Percentiles rank a stretch among this genome's conserved stretches.
Evolutionary conservation across 2,888 invertebrate genomes (phyloP).

Genomic region (Eristalis arbustorum): DNA sequence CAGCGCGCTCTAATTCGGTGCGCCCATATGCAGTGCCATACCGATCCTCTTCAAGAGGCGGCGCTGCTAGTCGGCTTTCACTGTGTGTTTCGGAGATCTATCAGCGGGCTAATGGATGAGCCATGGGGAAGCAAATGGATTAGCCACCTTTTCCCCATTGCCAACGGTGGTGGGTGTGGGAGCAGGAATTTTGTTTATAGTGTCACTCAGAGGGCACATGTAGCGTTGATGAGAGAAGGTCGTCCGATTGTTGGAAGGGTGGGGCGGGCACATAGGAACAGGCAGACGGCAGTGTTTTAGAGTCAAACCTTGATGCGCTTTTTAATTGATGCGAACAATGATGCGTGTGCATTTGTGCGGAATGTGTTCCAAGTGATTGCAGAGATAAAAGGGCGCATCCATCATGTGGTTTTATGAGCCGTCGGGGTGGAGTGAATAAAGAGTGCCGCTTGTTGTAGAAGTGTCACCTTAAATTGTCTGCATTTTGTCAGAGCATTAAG

Average conservation of each 20-base stretch:
- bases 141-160: slow-evolving; percentile 44
- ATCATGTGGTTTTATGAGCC: slow-evolving; percentile 57
- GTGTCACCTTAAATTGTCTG: slow-evolving; percentile 58
- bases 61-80: slow-evolving; percentile 11
- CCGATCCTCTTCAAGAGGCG: slow-evolving; percentile 52
- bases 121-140: slow-evolving; percentile 52
- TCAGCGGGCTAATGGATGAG: slow-evolving; percentile 60
- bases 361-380: slow-evolving; percentile 62
- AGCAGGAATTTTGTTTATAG: slow-evolving; percentile 55
- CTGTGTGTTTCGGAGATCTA: slow-evolving; percentile 22
- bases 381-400: slow-evolving; percentile 66
- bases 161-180: background rate
- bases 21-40: slow-evolving; percentile 5
- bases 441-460: slow-evolving; percentile 46
- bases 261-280: slow-evolving; percentile 10
- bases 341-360: slow-evolving; percentile 57
- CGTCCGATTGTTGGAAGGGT: background rate
- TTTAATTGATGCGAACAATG: slow-evolving; percentile 63
- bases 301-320: slow-evolving; percentile 52
- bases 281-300: slow-evolving; percentile 9
- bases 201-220: slow-evolving; percentile 61
- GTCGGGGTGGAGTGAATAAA: slow-evolving; percentile 4
- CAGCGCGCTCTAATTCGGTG: slow-evolving; percentile 29
- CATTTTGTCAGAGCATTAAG: slow-evolving; percentile 50
- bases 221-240: slow-evolving; percentile 62